These are phyloP conservation scores for Pseudeuparius sepicola DNA, from an alignment of 2,888 invertebrate species.

Conservation along the genomic window DNA sequence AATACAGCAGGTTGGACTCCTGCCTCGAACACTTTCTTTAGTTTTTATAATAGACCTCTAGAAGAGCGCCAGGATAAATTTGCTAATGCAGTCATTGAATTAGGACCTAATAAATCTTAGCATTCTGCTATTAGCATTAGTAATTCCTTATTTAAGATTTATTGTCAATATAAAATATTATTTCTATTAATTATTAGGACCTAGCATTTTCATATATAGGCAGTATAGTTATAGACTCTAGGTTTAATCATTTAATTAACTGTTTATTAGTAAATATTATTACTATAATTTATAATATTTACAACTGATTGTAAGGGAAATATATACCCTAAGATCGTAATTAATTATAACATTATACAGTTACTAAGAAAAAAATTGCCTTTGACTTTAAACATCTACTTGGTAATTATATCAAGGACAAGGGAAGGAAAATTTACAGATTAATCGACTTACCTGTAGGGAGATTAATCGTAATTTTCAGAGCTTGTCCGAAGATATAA, in stretches of 20 bases:
- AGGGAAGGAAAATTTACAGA: constrained; percentile 7
- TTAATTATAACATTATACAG: too few relatives aligned
- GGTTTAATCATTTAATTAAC: too few relatives aligned
- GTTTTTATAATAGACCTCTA: constrained; percentile 11
- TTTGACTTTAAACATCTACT: constrained; percentile 8
- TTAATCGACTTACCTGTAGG: constrained; percentile 8
- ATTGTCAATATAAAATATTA: neutral
- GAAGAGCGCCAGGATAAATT: constrained; percentile 4
- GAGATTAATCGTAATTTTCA: constrained; percentile 8
- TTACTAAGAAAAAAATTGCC: constrained; percentile 5
- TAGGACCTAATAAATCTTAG: neutral
- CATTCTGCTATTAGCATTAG: neutral
- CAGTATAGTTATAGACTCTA: neutral
- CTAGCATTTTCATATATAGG: constrained; percentile 1
- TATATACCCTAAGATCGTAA: too few relatives aligned
- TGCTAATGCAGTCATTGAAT: constrained; percentile 1
- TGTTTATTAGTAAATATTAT: too few relatives aligned
- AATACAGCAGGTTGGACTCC: constrained; percentile 9
- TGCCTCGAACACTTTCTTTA: constrained; percentile 9
- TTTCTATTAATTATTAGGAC: constrained; percentile 4
- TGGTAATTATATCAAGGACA: constrained; percentile 8
- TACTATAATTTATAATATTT: neutral
- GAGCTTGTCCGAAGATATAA: constrained; percentile 6
- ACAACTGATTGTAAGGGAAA: neutral
- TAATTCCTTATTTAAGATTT: neutral